Conservation (phyloP, 2,113 vertebrate genomes). For the Gnathonemus longibarbis region DNA sequence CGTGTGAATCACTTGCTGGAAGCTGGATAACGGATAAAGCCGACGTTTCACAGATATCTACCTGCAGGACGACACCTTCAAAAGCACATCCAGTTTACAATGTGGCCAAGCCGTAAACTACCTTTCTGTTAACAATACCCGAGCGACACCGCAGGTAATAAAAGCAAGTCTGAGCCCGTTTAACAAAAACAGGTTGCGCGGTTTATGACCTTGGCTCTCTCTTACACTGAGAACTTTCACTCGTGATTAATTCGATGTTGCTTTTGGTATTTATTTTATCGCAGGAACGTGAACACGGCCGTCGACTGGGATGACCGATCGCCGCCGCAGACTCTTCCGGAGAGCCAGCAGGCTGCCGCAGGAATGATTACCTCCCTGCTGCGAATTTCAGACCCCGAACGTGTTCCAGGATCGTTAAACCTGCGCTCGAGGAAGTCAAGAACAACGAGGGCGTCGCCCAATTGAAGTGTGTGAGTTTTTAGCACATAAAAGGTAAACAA, state of each 20-base stretch:
- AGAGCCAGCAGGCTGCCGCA: neutral
- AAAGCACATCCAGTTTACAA: neutral
- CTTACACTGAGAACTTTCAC: neutral
- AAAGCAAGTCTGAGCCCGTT: neutral
- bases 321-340: neutral
- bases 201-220: neutral
- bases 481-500: neutral
- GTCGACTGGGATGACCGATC: neutral
- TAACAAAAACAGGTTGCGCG: neutral
- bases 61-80: neutral
- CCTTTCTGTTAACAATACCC: neutral
- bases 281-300: neutral
- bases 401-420: neutral
- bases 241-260: neutral
- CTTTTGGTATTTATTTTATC: neutral
- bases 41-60: neutral
- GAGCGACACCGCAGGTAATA: neutral
- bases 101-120: neutral
- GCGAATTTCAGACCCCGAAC: neutral
- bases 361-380: neutral
- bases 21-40: neutral
- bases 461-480: neutral
- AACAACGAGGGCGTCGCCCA: neutral
- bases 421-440: neutral
- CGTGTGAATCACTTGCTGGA: neutral